Conservation (phyloP, 64 coral and sea anemone genomes). For the Porites australiensis region DNA sequence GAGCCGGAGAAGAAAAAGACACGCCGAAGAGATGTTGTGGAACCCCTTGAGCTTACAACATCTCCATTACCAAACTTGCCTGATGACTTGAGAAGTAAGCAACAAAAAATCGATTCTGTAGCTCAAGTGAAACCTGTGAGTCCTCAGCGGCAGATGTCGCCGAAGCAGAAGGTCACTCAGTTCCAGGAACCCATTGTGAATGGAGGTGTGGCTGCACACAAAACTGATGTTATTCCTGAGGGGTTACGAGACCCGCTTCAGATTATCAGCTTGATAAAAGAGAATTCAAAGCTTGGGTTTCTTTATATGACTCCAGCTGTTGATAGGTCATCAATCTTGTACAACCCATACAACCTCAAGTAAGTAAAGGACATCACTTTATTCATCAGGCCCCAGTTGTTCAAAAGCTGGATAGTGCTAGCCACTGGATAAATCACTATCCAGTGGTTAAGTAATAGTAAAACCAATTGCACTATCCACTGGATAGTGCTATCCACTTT, state of each 20-base stretch:
- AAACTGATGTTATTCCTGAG: conserved; percentile 32
- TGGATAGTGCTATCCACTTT: too few relatives aligned
- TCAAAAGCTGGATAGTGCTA: too few relatives aligned
- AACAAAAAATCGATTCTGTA: conserved; percentile 81
- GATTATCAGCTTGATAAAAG: conserved; percentile 76
- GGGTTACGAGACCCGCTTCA: conserved; percentile 81
- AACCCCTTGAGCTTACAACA: conserved; percentile 80
- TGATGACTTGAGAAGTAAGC: conserved; percentile 81
- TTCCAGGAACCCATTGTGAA: not conserved
- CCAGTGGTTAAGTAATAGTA: too few relatives aligned
- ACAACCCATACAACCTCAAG: conserved; percentile 99
- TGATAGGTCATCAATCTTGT: conserved; percentile 94
- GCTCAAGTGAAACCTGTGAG: conserved; percentile 43
- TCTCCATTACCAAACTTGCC: conserved; percentile 90
- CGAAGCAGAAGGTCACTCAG: conserved; percentile 51
- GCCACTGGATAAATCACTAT: too few relatives aligned
- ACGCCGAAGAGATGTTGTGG: conserved; percentile 71
- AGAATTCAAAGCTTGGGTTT: conserved; percentile 94
- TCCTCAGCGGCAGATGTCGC: conserved; percentile 21
- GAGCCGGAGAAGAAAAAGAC: conserved; percentile 85
- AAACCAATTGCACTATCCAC: too few relatives aligned
- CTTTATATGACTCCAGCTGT: conserved; percentile 97
- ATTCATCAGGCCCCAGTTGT: too few relatives aligned
- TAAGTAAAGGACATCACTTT: conserved; percentile 52
- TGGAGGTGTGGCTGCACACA: conserved; percentile 2